Base-by-base conservation (phyloP, 2,113 vertebrate genomes). In the Notothenia coriiceps region DNA sequence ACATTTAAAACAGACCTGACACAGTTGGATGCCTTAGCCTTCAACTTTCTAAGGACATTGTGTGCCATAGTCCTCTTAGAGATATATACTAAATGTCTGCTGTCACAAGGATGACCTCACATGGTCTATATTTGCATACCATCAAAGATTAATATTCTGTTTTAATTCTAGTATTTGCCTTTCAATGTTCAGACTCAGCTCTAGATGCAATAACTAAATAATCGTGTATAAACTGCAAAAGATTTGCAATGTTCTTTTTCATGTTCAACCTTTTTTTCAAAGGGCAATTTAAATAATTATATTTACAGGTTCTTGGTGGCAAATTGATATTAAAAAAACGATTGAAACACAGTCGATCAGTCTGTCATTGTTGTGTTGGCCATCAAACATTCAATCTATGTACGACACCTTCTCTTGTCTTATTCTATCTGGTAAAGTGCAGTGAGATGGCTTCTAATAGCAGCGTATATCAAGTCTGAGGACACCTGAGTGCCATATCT, bases 1-100 rank as follows among this genome's bases (percentile, higher is more conserved):
- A 88, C 91, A 91, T 91, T 91, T 90, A 86, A 86, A 75, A 55
- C 29, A 83, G 59, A 79, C 43, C 10, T 35, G 35, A 72, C 70
- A 74, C 75, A 80, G 71, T 67, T 71, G 70, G 79, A 64, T 79
- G 60, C 79, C 68, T 65, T 81, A 66, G 49, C 66, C 80, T 88
- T 88, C 56, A 77, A 20, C 13, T 83, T 69, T 68, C 51, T 77
- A 63, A 65, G n/a, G 33, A 75, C 73, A 52, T 22, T 29, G 20
- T 76, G 64, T 79, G 43, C 52, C 18, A 60, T 7, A 70, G 14
- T 61, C 49, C 60, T 63, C 10, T 35, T 74, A 59, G 40, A 77
- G 2, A 65, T 51, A 68, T 52, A 54, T 77, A 69, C 40, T 29
- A 43, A 85, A 77, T 66, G 52, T 55, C 43, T 75, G 33, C 47